Evolutionary conservation across 2,888 invertebrate species (phyloP).

Genomic region (Chalcosyrphus nemorum): DNA sequence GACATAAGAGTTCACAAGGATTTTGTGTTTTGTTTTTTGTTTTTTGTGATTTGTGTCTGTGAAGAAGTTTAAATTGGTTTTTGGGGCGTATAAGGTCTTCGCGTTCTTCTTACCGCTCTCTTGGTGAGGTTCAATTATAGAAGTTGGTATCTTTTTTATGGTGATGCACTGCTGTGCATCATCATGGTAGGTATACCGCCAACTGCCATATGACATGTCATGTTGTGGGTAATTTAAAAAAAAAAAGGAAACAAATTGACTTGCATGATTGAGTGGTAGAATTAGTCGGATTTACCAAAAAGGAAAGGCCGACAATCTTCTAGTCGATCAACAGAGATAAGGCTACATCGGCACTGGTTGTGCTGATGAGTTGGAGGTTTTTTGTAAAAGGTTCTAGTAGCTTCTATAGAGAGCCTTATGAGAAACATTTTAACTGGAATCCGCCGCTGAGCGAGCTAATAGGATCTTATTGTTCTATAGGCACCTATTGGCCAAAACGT

Average conservation of each 20-base stretch:
- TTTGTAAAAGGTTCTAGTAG: too few species aligned
- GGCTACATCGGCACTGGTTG: too few species aligned
- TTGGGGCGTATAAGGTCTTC: slow-evolving; percentile 28
- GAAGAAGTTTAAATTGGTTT: slow-evolving; percentile 50
- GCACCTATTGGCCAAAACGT: too few species aligned
- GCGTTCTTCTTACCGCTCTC: too few species aligned
- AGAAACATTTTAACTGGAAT: too few species aligned
- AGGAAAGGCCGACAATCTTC: too few species aligned
- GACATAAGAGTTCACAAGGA: slow-evolving; percentile 23
- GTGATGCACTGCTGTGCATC: slow-evolving; percentile 27
- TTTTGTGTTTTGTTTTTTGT: too few species aligned
- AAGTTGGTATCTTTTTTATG: not conserved
- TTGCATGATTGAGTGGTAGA: slow-evolving; percentile 29
- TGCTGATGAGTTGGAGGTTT: too few species aligned
- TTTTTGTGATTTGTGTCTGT: slow-evolving; percentile 50
- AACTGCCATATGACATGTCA: slow-evolving; percentile 40
- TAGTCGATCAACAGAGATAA: too few species aligned
- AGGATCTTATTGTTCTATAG: too few species aligned
- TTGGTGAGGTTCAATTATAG: slow-evolving; percentile 4
- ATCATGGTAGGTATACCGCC: slow-evolving; percentile 5
- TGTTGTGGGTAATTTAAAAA: slow-evolving; percentile 6
- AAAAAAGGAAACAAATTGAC: slow-evolving; percentile 18
- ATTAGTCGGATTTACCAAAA: not conserved
- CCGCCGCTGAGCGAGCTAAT: too few species aligned
- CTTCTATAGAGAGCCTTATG: too few species aligned